phyloP scores from a whole-genome alignment of 2,797 vertebrate genomes.

The Caiman crocodilus region DNA sequence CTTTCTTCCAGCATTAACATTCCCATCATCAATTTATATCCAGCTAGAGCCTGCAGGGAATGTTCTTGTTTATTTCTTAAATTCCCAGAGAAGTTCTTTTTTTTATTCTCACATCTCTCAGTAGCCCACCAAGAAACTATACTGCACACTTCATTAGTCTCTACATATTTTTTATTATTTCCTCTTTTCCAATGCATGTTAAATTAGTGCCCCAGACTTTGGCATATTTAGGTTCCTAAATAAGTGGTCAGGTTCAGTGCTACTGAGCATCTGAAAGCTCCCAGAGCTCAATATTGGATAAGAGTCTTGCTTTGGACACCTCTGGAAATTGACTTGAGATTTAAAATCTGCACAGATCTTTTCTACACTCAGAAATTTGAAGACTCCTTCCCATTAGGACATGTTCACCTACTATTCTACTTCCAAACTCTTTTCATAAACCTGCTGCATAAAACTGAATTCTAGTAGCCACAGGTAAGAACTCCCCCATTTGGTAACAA shows the following conservation, averaged over 20 bases:
- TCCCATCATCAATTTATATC: not conserved
- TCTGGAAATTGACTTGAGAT: not conserved
- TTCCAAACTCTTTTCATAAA: not conserved
- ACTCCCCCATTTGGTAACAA: not conserved
- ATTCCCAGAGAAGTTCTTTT: not conserved
- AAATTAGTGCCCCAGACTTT: not conserved
- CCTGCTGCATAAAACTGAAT: not conserved
- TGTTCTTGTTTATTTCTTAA: not conserved
- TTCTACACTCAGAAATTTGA: not conserved
- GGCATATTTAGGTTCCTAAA: not conserved
- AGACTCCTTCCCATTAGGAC: not conserved
- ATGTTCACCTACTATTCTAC: too few species aligned
- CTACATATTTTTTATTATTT: not conserved
- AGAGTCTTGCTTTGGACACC: not conserved
- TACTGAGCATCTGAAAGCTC: not conserved
- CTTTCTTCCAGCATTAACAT: not conserved
- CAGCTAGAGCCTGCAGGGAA: not conserved
- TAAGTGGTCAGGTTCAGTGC: not conserved
- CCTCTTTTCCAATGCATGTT: not conserved
- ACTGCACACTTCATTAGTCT: not conserved
- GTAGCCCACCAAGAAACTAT: not conserved
- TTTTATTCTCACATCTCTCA: not conserved
- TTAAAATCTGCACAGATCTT: not conserved
- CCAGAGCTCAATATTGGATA: not conserved
- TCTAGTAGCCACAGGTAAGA: not conserved